Percentiles rank a stretch among this genome's conserved stretches.
These are phyloP conservation scores for Sinohyriopsis cumingii DNA, from an alignment of 2,888 invertebrate species.

Conservation along the genomic window DNA sequence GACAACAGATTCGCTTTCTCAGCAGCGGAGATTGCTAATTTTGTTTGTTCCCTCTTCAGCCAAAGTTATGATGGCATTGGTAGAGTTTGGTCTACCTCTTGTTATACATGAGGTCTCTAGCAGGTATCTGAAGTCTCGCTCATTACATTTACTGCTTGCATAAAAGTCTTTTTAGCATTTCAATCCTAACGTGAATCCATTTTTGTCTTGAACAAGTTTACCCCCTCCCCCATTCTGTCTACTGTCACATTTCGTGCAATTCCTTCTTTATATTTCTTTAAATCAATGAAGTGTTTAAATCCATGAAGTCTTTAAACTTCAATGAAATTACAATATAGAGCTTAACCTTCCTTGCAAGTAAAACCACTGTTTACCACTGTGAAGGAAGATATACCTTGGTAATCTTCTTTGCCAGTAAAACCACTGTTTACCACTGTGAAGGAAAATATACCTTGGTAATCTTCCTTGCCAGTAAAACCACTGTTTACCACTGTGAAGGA, in stretches of 20 bases:
- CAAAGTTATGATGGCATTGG: no score
- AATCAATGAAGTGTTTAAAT: no score
- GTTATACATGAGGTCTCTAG: neutral
- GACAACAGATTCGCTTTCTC: neutral
- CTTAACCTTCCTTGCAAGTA: neutral
- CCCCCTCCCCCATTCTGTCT: no score
- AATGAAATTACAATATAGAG: neutral
- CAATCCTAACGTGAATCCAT: slow-evolving; percentile 3
- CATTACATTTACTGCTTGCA: neutral
- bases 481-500: neutral
- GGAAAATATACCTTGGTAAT: no score
- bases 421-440: no score
- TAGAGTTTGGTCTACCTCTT: neutral
- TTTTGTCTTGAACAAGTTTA: neutral
- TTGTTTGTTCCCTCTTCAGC: neutral
- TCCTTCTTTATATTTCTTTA: no score
- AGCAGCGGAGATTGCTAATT: slow-evolving; percentile 1
- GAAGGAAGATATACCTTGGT: no score
- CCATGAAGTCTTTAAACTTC: no score
- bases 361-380: slow-evolving; percentile 1
- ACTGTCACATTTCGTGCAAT: neutral
- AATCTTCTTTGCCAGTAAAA: no score
- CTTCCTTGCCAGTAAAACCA: neutral
- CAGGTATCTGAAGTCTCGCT: neutral
- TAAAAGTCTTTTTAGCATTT: neutral